A percentile compares a stretch with the other conserved stretches of the same genome.
phyloP scores from a whole-genome alignment of 35 echinoderm and acorn worm species.

The Patiria miniata region DNA sequence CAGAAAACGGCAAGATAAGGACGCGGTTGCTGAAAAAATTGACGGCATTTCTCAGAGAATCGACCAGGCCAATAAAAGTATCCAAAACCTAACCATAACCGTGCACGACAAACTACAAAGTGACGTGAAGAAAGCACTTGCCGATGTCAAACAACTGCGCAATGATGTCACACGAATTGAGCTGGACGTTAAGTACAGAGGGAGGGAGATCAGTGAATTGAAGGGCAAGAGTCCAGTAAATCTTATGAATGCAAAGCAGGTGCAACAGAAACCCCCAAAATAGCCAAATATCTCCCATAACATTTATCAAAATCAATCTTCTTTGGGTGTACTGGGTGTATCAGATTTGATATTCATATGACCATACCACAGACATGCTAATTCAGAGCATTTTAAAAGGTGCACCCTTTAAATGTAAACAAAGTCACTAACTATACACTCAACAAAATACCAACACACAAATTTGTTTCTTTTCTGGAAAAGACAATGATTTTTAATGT shows the following conservation, averaged over 20 bases:
- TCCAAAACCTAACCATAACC: neutral
- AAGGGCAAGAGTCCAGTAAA: neutral
- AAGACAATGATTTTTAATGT: neutral
- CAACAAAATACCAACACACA: no score
- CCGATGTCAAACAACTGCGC: neutral
- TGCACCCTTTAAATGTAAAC: no score
- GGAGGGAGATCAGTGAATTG: neutral
- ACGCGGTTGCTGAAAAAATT: neutral
- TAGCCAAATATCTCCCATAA: no score
- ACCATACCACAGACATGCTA: no score
- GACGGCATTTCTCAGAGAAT: neutral
- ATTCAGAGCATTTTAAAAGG: no score
- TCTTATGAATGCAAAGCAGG: no score
- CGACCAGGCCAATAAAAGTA: neutral
- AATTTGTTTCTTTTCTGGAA: neutral
- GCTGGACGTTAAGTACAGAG: neutral
- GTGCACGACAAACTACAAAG: neutral
- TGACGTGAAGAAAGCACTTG: neutral
- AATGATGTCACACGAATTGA: neutral
- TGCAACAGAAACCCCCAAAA: no score
- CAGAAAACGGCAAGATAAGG: neutral
- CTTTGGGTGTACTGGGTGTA: no score
- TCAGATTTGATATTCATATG: no score
- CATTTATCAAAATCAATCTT: no score
- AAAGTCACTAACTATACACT: no score